Conservation (phyloP, 2,113 vertebrate genomes). For the Pedetes capensis region DNA sequence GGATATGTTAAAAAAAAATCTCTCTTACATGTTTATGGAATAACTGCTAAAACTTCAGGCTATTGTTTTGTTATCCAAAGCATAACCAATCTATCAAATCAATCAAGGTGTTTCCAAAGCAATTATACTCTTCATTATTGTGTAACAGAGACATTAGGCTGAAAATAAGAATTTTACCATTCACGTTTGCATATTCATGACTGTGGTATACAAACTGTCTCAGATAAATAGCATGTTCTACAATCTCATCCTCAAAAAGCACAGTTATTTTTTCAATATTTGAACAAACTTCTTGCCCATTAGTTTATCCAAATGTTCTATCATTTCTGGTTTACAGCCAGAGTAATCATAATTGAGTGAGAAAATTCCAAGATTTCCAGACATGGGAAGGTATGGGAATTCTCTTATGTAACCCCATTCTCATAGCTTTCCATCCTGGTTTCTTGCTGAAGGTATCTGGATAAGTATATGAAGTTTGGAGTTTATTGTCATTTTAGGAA, state of each 20-base stretch:
- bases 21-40: background rate
- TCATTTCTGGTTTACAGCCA: background rate
- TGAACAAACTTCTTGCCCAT: background rate
- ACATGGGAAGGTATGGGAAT: background rate
- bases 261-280: background rate
- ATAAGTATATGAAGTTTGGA: background rate
- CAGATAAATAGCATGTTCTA: background rate
- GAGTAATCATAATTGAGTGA: background rate
- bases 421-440: background rate
- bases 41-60: background rate
- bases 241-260: background rate
- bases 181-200: background rate
- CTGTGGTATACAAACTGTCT: background rate
- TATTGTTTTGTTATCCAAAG: background rate
- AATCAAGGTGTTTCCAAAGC: background rate
- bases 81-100: background rate
- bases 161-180: background rate
- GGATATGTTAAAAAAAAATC: background rate
- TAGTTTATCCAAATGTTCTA: background rate
- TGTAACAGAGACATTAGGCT: background rate
- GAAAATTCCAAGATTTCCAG: background rate
- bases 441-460: background rate
- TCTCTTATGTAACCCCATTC: background rate
- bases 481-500: background rate
- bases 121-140: background rate